Evolutionary conservation across 1,140 invertebrate genomes (phyloP).

Genomic region (Neotoxoptera formosana): DNA sequence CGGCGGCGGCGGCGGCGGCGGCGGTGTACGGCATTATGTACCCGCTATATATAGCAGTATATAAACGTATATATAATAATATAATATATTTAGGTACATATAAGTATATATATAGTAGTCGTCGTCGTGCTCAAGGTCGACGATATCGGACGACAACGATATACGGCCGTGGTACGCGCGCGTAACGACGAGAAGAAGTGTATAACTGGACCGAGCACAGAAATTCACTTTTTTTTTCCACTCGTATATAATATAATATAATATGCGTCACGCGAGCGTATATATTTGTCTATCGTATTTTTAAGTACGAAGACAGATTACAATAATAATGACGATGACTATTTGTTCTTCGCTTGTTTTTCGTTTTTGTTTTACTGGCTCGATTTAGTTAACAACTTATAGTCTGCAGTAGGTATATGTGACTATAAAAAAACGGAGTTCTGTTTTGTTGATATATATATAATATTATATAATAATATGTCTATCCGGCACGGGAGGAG

Average conservation of each 20-base stretch:
- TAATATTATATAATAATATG: too few relatives aligned
- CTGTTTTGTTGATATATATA: not conserved
- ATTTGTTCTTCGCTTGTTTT: not conserved
- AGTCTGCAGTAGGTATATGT: too few relatives aligned
- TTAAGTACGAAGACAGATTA: not conserved
- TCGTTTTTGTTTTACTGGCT: not conserved
- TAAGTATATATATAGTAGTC: not conserved
- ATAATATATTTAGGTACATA: too few relatives aligned
- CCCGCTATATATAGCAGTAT: not conserved
- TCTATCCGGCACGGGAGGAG: not conserved
- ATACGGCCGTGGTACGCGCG: not conserved
- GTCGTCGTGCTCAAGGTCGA: not conserved
- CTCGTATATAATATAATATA: not conserved
- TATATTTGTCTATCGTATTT: not conserved
- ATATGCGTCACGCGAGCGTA: not conserved
- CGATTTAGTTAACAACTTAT: not conserved
- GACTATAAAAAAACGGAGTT: not conserved
- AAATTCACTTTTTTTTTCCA: slow-evolving; percentile 22
- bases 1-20: too few relatives aligned
- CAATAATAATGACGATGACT: not conserved
- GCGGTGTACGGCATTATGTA: not conserved
- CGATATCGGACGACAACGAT: not conserved
- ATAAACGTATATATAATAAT: too few relatives aligned
- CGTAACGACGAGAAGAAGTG: not conserved
- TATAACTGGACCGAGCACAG: not conserved